Base-by-base conservation (phyloP, 2,797 vertebrate genomes). In the Trichosurus vulpecula region DNA sequence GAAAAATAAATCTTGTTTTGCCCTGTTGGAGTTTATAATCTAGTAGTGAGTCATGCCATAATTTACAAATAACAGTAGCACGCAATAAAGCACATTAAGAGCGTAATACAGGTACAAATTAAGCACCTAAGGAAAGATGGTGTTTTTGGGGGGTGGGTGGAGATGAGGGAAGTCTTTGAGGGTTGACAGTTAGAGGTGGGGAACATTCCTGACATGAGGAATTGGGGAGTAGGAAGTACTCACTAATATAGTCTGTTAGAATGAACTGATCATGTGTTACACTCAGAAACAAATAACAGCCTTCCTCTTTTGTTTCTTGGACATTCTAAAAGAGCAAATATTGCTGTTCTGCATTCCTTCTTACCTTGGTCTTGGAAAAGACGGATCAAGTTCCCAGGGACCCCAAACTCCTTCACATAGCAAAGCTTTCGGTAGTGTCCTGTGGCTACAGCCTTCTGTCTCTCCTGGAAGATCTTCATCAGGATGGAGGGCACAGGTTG, bases 301-400 rank as follows among this genome's bases (percentile, higher is more conserved):
- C n/a, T 74, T 41, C 66, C 6, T 87, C 11, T 56, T 47, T 81
- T 3, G 22, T 87, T 87, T 87, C 22, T 51, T 87, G 41, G 41
- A 51, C 10, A 25, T 87, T 87, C 41, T 87, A 87, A 87, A 87
- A 51, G 41, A 87, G 41, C 10, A 27, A 87, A 87, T 87, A 51
- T 47, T 47, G 41, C 22, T 22, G 14, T 41, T 22, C 3, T 74
- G 19, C n/a, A 25, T 47, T 87, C 41, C 87, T 51, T 27, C 96
- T 97, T 97, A 97, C 97, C 97, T 92, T 92, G 97, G 92, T 98
- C 97, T 22, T 93, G 92, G 54, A 98, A 93, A 94, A 97, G 94
- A 3, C 94, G 94, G 41, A 97, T 93, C 5, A 90, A 8, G 3
- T 97, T 96, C 74, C 97, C 97, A 25, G 31, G 94, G 56, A 97